These are phyloP conservation scores for Pampusana beccarii DNA, from an alignment of 2,113 vertebrate species.

Conservation along the genomic window DNA sequence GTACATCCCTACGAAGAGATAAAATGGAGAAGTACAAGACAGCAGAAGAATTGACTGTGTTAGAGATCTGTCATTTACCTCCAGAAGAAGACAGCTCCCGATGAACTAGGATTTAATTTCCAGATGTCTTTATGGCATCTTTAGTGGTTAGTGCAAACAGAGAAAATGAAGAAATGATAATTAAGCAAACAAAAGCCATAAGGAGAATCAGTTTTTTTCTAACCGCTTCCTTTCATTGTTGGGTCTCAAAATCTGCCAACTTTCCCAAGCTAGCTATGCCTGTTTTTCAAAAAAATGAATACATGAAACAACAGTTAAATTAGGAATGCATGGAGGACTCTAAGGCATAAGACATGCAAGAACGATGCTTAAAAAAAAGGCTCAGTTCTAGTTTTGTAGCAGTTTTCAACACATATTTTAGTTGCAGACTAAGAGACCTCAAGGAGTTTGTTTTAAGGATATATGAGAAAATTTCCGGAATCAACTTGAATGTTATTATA, in stretches of 20 bases:
- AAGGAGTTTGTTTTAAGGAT: background rate
- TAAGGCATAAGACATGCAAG: background rate
- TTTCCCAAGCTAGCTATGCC: background rate
- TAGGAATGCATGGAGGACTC: background rate
- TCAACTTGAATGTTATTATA: background rate
- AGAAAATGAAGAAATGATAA: background rate
- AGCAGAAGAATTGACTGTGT: background rate
- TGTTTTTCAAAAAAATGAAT: background rate
- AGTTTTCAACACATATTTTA: background rate
- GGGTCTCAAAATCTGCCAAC: background rate
- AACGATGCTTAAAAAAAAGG: background rate
- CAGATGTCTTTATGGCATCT: slow-evolving; percentile 6
- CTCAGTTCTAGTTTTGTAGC: background rate
- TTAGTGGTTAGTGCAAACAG: slow-evolving; percentile 13
- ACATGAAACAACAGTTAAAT: background rate
- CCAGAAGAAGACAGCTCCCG: background rate
- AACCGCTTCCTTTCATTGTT: background rate
- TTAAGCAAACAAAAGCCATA: slow-evolving; percentile 35
- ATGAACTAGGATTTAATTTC: slow-evolving; percentile 11
- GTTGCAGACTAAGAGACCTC: background rate
- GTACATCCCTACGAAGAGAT: background rate
- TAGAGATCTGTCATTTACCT: background rate
- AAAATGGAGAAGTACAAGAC: background rate
- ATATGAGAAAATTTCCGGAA: background rate
- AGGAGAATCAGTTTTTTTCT: background rate